These are phyloP conservation scores for Nebria brevicollis DNA, from an alignment of 2,888 invertebrate species.

Conservation along the genomic window DNA sequence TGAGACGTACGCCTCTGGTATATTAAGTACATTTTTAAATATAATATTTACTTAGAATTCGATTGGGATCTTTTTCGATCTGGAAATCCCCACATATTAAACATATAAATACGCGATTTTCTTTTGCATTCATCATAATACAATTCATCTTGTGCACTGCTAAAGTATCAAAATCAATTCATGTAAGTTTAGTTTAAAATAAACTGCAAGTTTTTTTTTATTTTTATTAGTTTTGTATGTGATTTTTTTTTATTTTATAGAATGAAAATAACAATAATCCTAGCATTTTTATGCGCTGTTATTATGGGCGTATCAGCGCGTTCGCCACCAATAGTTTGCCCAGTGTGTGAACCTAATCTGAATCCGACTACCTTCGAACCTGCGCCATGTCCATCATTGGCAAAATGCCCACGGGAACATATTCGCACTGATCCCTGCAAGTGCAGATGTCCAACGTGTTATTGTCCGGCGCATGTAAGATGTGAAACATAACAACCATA, in stretches of 20 bases:
- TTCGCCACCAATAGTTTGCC: neutral
- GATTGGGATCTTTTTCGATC: too few relatives aligned
- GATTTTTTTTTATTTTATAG: neutral
- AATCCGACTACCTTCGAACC: neutral
- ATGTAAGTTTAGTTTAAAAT: too few relatives aligned
- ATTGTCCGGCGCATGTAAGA: neutral
- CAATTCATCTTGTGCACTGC: too few relatives aligned
- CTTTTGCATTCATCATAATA: too few relatives aligned
- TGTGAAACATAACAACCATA: neutral
- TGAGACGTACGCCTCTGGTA: too few relatives aligned
- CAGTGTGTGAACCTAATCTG: neutral
- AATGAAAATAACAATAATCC: neutral
- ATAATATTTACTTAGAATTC: too few relatives aligned
- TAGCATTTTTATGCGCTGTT: neutral
- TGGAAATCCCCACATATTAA: too few relatives aligned
- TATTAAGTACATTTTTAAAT: too few relatives aligned
- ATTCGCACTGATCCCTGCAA: neutral
- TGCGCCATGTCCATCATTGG: neutral
- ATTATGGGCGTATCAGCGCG: neutral
- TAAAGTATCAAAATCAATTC: too few relatives aligned
- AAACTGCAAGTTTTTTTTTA: too few relatives aligned
- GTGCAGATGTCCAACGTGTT: neutral
- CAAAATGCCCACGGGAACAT: neutral
- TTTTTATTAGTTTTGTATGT: neutral
- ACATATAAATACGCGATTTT: too few relatives aligned